Conservation (phyloP, 2,113 vertebrate species). For the Eonycteris spelaea region DNA sequence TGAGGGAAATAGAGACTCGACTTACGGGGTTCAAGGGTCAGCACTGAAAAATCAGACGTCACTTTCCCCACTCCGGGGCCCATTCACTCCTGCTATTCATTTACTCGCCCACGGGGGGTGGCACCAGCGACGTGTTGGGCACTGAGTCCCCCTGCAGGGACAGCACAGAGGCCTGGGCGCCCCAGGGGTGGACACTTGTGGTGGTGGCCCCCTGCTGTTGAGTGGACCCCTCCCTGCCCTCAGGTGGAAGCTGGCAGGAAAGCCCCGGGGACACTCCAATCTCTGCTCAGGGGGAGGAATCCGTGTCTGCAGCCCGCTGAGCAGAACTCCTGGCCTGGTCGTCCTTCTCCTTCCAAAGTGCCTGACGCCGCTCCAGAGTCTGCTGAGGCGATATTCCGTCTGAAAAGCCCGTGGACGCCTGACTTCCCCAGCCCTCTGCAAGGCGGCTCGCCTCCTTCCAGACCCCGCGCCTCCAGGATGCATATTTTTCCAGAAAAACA, state of each 20-base stretch:
- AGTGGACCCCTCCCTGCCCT: background rate
- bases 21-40: background rate
- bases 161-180: background rate
- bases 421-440: background rate
- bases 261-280: rapidly evolving
- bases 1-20: background rate
- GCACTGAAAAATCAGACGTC: rapidly evolving
- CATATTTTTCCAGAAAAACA: background rate
- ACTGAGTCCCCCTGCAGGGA: background rate
- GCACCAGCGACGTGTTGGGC: rapidly evolving
- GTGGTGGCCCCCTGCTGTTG: background rate
- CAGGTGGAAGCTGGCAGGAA: rapidly evolving
- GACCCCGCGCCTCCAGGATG: background rate
- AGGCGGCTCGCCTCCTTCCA: background rate
- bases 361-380: background rate
- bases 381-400: background rate
- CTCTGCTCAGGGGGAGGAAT: background rate
- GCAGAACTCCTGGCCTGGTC: background rate
- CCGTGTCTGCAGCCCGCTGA: background rate
- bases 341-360: background rate
- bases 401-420: background rate
- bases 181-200: rapidly evolving
- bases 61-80: background rate
- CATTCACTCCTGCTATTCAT: rapidly evolving
- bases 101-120: background rate